phyloP scores from a whole-genome alignment of 2,888 invertebrate species.

The Herminia tarsipennalis region DNA sequence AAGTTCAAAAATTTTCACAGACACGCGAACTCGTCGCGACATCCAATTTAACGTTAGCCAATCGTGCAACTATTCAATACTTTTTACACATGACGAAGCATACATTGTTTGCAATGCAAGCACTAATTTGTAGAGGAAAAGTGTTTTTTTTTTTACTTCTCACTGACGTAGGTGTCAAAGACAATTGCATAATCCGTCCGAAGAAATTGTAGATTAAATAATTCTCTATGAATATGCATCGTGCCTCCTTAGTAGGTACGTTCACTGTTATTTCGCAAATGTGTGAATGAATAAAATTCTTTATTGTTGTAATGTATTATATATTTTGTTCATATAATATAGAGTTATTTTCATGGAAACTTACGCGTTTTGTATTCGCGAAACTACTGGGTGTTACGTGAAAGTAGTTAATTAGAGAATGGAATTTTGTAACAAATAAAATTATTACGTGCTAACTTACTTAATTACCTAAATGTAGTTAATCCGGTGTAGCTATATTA shows the following conservation, averaged over 20 bases:
- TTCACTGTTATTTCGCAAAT: constrained; percentile 6
- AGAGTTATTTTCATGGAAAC: constrained; percentile 4
- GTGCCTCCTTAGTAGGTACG: constrained; percentile 1
- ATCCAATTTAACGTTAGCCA: constrained; percentile 2
- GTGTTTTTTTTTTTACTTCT: constrained; percentile 23
- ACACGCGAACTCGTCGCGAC: background rate
- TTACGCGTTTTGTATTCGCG: background rate
- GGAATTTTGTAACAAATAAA: background rate
- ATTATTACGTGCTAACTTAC: background rate
- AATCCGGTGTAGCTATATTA: too few relatives aligned
- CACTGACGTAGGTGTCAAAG: constrained; percentile 17
- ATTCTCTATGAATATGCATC: constrained; percentile 14
- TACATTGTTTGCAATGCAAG: constrained; percentile 8
- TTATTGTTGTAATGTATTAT: constrained; percentile 7
- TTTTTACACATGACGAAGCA: constrained; percentile 13
- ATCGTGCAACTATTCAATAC: constrained; percentile 37
- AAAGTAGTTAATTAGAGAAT: background rate
- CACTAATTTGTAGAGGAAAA: constrained; percentile 33
- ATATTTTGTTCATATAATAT: background rate
- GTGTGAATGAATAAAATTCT: constrained; percentile 1
- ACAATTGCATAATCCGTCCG: constrained; percentile 10
- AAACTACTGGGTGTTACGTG: constrained; percentile 2
- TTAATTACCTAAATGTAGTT: too few relatives aligned
- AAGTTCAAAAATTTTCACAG: background rate
- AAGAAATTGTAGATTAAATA: constrained; percentile 9